Base-by-base conservation (phyloP, 2,113 vertebrate genomes). In the Telmatochromis sp. region DNA sequence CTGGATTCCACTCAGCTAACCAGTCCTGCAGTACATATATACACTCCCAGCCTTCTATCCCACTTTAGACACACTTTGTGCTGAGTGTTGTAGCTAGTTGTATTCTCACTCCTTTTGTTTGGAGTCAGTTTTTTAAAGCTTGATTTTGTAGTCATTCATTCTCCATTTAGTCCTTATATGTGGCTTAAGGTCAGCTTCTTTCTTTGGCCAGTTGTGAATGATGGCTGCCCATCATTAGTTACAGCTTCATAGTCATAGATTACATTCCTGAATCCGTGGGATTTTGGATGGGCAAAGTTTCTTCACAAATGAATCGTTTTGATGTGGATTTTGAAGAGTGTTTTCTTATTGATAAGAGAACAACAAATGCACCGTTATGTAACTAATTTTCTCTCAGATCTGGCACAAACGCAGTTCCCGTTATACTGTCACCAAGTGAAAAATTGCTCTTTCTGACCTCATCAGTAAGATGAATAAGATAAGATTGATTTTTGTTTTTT, bases 311-410 rank as follows among this genome's bases (percentile, higher is more conserved):
- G 1, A 19, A 31, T 49, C 45, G 11, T 19, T 31, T 49, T 78
- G 23, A 19, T 49, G 26, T 49, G 28, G 26, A 19, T 31, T 31
- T 49, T 78, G 23, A 78, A 49, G 45, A 19, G 6, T 55, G 33
- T 81, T 57, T 81, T 81, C 79, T 54, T 17, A 17, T 57, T 81
- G 26, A 78, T 19, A 55, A 23, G 57, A 33, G 47, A 63, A 49
- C 17, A 15, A 9, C 8, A 14, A 51, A 23, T n/a, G 17, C 23
- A 14, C 1, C 0, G 2, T 9, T 19, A 6, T 9, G 9, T 9
- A 28, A 49, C 8, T 23, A 14, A 60, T 28, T 83, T 87, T 14
- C 14, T 47, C n/a, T 55, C 26, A 11, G 15, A 60, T 8, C 3
- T 10, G 23, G 9, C 21, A 23, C 11, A 12, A 21, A 73, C 6